Evolutionary conservation across 2,113 vertebrate species (phyloP).

Genomic region (Passer montanus): DNA sequence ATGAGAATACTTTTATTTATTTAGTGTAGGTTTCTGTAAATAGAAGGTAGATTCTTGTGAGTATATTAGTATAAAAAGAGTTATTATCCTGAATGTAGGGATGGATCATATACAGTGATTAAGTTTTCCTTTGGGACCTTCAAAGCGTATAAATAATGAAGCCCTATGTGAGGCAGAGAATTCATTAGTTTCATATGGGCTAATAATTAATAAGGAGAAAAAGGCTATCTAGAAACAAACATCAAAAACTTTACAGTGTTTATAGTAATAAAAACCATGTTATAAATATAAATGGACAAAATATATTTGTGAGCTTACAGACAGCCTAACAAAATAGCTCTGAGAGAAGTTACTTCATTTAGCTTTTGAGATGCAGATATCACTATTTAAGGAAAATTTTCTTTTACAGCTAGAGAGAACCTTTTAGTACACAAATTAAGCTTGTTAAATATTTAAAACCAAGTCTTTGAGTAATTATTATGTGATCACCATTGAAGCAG

Average conservation of each 20-base stretch:
- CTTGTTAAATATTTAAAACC: neutral
- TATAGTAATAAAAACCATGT: neutral
- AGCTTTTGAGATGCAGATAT: neutral
- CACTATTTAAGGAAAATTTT: neutral
- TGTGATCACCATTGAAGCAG: neutral
- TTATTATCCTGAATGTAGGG: neutral
- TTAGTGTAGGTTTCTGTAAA: neutral
- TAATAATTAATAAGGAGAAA: neutral
- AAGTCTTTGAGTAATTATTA: neutral
- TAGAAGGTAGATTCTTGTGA: neutral
- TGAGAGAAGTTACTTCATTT: neutral
- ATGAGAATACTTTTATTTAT: neutral
- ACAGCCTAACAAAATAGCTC: neutral
- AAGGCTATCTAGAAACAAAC: neutral
- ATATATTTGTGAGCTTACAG: neutral
- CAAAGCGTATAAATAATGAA: neutral
- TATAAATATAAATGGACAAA: neutral
- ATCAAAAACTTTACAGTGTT: neutral
- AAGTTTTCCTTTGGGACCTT: neutral
- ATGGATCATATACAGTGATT: neutral
- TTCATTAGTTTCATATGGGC: neutral
- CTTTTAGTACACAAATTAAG: neutral
- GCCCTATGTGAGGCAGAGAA: neutral
- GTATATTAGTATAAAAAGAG: neutral
- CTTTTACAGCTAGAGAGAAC: neutral